Percentiles rank a stretch among this genome's conserved stretches.
phyloP scores from a whole-genome alignment of 1,140 invertebrate genomes.

The Ooceraea biroi region DNA sequence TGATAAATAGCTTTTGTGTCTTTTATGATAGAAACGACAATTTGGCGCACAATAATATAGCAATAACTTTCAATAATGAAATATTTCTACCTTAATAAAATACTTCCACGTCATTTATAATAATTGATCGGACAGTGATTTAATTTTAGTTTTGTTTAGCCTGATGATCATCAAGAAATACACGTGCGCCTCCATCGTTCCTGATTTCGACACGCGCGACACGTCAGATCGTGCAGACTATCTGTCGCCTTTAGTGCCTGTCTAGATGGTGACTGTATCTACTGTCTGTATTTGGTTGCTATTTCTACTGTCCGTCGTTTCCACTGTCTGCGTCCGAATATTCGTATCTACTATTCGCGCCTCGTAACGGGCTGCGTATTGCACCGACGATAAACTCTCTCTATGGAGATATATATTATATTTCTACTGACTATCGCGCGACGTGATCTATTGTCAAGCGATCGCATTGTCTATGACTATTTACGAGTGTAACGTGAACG shows the following conservation, averaged over 20 bases:
- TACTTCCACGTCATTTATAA: neutral
- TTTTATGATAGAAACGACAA: neutral
- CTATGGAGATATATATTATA: constrained; percentile 10
- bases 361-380: constrained; percentile 7
- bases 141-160: neutral
- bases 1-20: neutral
- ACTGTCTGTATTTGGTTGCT: neutral
- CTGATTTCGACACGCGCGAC: neutral
- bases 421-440: neutral
- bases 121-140: neutral
- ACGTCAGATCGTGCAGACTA: neutral
- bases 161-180: neutral
- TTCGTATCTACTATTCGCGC: constrained; percentile 30
- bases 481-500: neutral
- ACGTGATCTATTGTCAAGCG: neutral
- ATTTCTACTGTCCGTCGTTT: constrained; percentile 19
- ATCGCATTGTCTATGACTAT: neutral
- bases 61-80: neutral
- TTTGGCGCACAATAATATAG: neutral
- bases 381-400: neutral
- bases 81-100: neutral
- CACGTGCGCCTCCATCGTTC: neutral
- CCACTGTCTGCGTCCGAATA: constrained; percentile 19
- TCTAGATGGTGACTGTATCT: neutral
- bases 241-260: constrained; percentile 10